Evolutionary conservation across 2,113 vertebrate species (phyloP).

Genomic region (Callocephalon fimbriatum): DNA sequence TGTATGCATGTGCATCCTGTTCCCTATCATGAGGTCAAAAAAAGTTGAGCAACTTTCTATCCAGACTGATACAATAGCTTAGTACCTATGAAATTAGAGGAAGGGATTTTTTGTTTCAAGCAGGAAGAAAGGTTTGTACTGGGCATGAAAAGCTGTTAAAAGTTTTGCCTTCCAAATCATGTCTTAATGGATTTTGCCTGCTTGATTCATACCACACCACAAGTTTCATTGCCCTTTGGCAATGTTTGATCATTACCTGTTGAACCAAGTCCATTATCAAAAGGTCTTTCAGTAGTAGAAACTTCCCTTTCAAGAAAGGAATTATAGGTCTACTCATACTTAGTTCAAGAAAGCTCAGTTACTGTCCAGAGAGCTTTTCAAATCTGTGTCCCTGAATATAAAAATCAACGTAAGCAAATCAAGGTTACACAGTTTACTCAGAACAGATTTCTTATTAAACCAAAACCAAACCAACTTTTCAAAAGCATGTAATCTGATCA

Average conservation of each 20-base stretch:
- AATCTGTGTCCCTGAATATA: not conserved
- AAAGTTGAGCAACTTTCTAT: not conserved
- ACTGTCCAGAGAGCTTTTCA: not conserved
- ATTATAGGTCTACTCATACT: not conserved
- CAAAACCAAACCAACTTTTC: not conserved
- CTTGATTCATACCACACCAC: not conserved
- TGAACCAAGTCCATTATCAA: not conserved
- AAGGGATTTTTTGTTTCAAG: not conserved
- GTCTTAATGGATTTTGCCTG: not conserved
- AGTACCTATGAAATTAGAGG: not conserved
- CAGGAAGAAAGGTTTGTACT: not conserved
- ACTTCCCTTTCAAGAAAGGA: not conserved
- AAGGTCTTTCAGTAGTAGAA: not conserved
- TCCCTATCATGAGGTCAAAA: not conserved
- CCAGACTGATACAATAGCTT: not conserved
- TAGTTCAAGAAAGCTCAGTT: not conserved
- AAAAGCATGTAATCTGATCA: not conserved
- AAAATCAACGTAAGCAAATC: not conserved
- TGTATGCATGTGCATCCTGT: not conserved
- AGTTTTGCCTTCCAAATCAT: not conserved
- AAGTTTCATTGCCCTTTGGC: not conserved
- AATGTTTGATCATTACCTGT: not conserved
- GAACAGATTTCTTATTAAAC: not conserved
- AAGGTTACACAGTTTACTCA: not conserved
- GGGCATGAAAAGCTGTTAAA: not conserved